These are phyloP conservation scores for Axis porcinus DNA, from an alignment of 2,113 vertebrate genomes.

Conservation along the genomic window DNA sequence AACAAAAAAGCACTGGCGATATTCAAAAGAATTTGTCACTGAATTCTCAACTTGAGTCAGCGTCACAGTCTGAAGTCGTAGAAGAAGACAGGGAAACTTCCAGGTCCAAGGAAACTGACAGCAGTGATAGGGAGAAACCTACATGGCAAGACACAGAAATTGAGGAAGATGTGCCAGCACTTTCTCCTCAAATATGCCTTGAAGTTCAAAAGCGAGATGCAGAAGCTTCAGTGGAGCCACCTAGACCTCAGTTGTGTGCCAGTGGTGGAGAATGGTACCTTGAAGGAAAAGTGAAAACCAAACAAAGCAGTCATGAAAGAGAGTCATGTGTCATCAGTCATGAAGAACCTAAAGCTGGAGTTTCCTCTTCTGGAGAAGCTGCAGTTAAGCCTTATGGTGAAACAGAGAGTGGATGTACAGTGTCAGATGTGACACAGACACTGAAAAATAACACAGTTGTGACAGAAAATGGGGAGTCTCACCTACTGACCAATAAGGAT, in stretches of 20 bases:
- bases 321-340: not conserved
- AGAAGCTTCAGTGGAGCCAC: not conserved
- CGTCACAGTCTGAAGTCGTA: not conserved
- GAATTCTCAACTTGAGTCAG: not conserved
- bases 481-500: constrained; percentile 17
- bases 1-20: not conserved
- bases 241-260: not conserved
- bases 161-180: not conserved
- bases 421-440: not conserved
- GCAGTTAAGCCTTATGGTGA: not conserved
- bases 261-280: not conserved
- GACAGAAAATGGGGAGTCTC: not conserved
- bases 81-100: constrained; percentile 12
- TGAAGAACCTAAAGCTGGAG: not conserved
- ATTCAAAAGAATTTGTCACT: not conserved
- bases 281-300: not conserved
- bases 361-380: not conserved
- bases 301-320: not conserved
- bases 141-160: not conserved
- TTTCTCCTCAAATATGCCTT: not conserved
- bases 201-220: not conserved
- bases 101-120: constrained; percentile 33
- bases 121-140: constrained; percentile 26
- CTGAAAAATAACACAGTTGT: not conserved
- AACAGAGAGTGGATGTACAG: not conserved